Percentiles rank a stretch among this genome's conserved stretches.
These are phyloP conservation scores for Thamnaconus septentrionalis DNA, from an alignment of 2,113 vertebrate species.

Conservation along the genomic window DNA sequence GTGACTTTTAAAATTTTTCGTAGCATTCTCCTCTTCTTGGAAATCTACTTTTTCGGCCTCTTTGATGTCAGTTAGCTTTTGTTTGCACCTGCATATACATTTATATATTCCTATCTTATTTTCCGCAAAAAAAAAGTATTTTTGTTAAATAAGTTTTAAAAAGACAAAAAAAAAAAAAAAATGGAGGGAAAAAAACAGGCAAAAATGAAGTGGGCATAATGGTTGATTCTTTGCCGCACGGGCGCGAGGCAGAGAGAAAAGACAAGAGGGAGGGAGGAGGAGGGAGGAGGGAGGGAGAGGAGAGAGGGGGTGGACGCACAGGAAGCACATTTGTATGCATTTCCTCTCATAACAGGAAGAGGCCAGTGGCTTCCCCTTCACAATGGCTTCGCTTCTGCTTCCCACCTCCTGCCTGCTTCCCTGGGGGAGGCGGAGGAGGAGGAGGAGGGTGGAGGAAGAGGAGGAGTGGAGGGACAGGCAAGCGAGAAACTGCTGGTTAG, in stretches of 20 bases:
- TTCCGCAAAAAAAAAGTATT: not conserved
- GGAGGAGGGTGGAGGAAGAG: constrained; percentile 54
- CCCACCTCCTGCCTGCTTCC: constrained; percentile 88
- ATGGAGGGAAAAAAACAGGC: constrained; percentile 40
- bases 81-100: too few relatives aligned
- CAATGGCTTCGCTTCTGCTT: constrained; percentile 98
- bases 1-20: too few relatives aligned
- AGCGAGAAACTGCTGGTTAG: constrained; percentile 62
- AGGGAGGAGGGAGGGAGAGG: constrained; percentile 32
- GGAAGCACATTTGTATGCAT: constrained; percentile 99
- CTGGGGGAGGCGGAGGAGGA: constrained; percentile 73
- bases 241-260: constrained; percentile 44
- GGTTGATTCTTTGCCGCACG: constrained; percentile 84
- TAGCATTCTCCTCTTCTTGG: too few relatives aligned
- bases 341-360: constrained; percentile 99
- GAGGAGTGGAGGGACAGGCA: constrained; percentile 82
- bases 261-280: constrained; percentile 23
- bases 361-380: constrained; percentile 98
- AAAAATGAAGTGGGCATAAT: constrained; percentile 72
- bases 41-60: too few relatives aligned
- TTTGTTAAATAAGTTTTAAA: not conserved
- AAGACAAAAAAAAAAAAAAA: not conserved
- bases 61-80: too few relatives aligned
- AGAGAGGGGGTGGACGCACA: constrained; percentile 80
- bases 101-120: not conserved